Conservation (phyloP, 2,113 vertebrate genomes). For the Rhynchopsitta pachyrhyncha region DNA sequence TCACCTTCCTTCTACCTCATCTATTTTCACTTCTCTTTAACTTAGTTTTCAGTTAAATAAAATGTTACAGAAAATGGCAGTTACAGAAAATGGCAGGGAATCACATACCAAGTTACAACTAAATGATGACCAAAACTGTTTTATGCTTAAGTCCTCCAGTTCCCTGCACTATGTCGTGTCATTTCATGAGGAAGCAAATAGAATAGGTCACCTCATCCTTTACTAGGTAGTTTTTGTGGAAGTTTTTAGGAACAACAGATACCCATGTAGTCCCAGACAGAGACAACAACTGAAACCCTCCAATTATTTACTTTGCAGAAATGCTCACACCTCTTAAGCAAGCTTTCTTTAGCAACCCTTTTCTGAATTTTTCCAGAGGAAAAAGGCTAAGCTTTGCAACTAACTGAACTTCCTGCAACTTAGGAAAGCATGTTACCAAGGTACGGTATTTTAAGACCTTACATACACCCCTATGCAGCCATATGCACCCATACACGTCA, state of each 20-base stretch:
- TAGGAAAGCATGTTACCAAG: neutral
- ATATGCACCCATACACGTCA: neutral
- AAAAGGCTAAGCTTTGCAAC: neutral
- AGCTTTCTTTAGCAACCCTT: neutral
- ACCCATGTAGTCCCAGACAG: neutral
- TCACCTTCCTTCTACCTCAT: neutral
- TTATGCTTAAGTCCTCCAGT: neutral
- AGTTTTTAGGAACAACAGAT: neutral
- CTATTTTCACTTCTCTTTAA: neutral
- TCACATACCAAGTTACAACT: neutral
- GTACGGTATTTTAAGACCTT: neutral
- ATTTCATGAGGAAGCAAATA: neutral
- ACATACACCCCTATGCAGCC: neutral
- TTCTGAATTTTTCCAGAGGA: neutral
- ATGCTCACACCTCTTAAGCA: neutral
- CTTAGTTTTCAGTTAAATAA: neutral
- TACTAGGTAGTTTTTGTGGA: neutral
- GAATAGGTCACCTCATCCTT: neutral
- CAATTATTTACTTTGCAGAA: neutral
- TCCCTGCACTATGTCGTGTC: neutral
- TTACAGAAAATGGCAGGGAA: neutral
- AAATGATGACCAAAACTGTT: neutral
- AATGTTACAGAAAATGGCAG: neutral
- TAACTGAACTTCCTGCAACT: neutral
- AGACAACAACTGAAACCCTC: neutral